phyloP scores from a whole-genome alignment of 2,888 invertebrate genomes.

The Tetramorium bicarinatum region DNA sequence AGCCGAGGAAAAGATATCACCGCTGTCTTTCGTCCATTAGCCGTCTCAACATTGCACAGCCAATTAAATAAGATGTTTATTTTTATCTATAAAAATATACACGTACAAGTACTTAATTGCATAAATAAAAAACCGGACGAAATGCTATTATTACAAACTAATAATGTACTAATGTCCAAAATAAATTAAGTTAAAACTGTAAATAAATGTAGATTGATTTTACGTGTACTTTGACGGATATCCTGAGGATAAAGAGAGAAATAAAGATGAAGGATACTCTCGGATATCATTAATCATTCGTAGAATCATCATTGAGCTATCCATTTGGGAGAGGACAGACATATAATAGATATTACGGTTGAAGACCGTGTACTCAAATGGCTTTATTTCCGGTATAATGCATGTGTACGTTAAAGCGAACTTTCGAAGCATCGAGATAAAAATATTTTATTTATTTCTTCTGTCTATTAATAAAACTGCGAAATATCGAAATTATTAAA shows the following conservation, averaged over 20 bases:
- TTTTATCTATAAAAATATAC: neutral
- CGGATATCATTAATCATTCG: conserved; percentile 78
- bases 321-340: conserved; percentile 69
- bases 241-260: conserved; percentile 49
- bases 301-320: conserved; percentile 73
- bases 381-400: conserved; percentile 50
- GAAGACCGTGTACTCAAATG: conserved; percentile 63
- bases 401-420: neutral
- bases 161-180: neutral
- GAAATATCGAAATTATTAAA: neutral
- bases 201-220: conserved; percentile 31
- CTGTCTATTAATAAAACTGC: neutral
- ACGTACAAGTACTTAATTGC: neutral
- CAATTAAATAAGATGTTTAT: neutral
- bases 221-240: conserved; percentile 17
- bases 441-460: neutral
- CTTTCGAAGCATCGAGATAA: neutral
- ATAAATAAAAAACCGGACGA: neutral
- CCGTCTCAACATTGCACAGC: neutral
- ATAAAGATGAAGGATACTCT: conserved; percentile 45
- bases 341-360: conserved; percentile 76
- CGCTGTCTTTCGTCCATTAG: neutral
- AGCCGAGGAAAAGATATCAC: conserved; percentile 15
- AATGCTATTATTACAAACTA: neutral
- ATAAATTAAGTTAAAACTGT: conserved; percentile 21